Conservation (phyloP, 2,888 invertebrate species). For the Autographa pulchrina region DNA sequence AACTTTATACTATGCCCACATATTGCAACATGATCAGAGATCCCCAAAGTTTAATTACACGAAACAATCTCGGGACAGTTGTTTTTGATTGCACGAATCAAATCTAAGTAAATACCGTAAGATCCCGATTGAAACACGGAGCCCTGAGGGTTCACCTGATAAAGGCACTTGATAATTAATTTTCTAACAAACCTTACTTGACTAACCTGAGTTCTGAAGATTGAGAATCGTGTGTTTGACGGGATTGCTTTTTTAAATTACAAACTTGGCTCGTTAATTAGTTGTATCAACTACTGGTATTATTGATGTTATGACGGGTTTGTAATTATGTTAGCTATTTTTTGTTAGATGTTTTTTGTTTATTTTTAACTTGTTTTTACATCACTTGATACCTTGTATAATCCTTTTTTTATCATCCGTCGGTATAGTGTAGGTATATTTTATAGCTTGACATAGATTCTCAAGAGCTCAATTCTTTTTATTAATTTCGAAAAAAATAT, state of each 20-base stretch:
- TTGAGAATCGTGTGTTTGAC: slow-evolving; percentile 53
- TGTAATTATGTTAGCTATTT: neutral
- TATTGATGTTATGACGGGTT: neutral
- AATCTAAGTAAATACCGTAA: slow-evolving; percentile 69
- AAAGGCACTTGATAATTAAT: slow-evolving; percentile 83
- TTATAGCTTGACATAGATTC: no score
- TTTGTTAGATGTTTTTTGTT: no score
- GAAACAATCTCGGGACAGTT: slow-evolving; percentile 58
- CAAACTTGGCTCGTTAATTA: slow-evolving; percentile 16
- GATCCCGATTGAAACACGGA: slow-evolving; percentile 65
- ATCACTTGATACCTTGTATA: no score
- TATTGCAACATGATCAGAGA: slow-evolving; percentile 34
- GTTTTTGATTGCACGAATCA: slow-evolving; percentile 67
- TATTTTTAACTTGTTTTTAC: no score
- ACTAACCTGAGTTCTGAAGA: slow-evolving; percentile 65
- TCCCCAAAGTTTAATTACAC: slow-evolving; percentile 52
- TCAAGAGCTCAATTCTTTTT: no score
- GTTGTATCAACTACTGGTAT: neutral
- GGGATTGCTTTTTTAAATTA: slow-evolving; percentile 42
- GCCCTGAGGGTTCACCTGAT: slow-evolving; percentile 76
- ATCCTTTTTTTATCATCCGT: no score
- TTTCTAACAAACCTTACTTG: slow-evolving; percentile 73
- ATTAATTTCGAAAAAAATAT: no score
- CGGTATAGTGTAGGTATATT: no score
- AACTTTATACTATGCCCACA: slow-evolving; percentile 29